These are phyloP conservation scores for Pluvianellus socialis DNA, from an alignment of 2,113 vertebrate genomes.

Conservation along the genomic window DNA sequence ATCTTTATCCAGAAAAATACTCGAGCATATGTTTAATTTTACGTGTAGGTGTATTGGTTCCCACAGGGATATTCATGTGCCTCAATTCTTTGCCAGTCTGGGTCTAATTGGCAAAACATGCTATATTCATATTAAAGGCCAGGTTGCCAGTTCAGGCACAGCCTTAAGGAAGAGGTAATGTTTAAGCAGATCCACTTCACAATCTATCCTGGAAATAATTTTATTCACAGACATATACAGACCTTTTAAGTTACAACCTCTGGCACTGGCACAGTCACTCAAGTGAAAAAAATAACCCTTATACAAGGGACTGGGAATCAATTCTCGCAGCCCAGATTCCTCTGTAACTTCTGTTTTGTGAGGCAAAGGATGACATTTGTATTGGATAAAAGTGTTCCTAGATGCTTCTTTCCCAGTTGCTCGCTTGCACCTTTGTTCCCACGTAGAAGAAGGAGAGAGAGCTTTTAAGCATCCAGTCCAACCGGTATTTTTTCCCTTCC, in stretches of 20 bases:
- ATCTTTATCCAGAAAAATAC: neutral
- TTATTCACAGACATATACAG: neutral
- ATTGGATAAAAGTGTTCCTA: neutral
- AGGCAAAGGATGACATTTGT: neutral
- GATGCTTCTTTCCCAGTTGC: neutral
- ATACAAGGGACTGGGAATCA: neutral
- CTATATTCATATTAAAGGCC: neutral
- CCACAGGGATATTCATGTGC: neutral
- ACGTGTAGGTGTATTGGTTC: neutral
- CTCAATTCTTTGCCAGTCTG: neutral
- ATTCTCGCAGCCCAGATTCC: neutral
- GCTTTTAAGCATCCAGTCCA: no score
- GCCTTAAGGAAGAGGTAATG: neutral
- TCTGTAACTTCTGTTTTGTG: neutral
- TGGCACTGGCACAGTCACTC: neutral
- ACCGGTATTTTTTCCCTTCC: no score
- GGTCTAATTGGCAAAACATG: neutral
- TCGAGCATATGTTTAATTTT: neutral
- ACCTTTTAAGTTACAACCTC: neutral
- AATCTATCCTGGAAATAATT: neutral
- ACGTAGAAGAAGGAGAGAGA: no score
- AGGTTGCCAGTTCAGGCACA: neutral
- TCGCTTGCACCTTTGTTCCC: neutral
- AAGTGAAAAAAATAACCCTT: neutral
- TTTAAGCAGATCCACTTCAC: neutral